Evolutionary conservation across 1,140 invertebrate genomes (phyloP), one percentile per base, ranked within the genome.

Genomic region (Drosophila punjabiensis): DNA sequence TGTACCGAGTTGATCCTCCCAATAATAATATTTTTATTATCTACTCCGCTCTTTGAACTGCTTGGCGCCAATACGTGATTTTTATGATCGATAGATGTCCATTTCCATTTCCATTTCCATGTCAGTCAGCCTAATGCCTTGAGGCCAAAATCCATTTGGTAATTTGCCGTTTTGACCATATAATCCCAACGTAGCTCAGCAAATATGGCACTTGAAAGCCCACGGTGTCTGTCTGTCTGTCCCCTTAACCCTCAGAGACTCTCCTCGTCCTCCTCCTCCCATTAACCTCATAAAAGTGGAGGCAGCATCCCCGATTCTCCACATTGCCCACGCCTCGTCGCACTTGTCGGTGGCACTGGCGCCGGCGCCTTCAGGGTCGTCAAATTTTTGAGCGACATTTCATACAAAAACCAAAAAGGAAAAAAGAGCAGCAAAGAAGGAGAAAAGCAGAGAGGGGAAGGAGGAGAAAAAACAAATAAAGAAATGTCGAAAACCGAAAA

Each of bases 291-390:
- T 56, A 24, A 56, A 35, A 50, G 24, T n/a, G 48, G 10, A 18
- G 50, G 48, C 24, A 39, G 20, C 53, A 33, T 0, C 37, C 53
- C 37, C 10, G 28, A 24, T 28, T 24, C 41, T 70, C 56, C 56
- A 3, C 24, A 24, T 24, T 24, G 24, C 24, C 24, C 24, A 24
- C 24, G 24, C 24, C 24, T 24, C 24, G 24, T 24, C 24, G 24
- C 79, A 81, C 79, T 81, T 81, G 79, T 81, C 78, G 71, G 55
- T 69, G 68, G 79, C 68, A 69, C 62, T 56, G 66, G 80, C 79
- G 80, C 80, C 79, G 73, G 66, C 79, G 79, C 74, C 79, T 65
- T 80, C 76, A 79, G 76, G 76, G 79, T 70, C 79, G 79, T 81
- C 79, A 82, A 78, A 50, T 50, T 53, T 82, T 82, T 63, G 66